Evolutionary conservation across 2,888 invertebrate species (phyloP).

Genomic region (Acrobasis suavella): DNA sequence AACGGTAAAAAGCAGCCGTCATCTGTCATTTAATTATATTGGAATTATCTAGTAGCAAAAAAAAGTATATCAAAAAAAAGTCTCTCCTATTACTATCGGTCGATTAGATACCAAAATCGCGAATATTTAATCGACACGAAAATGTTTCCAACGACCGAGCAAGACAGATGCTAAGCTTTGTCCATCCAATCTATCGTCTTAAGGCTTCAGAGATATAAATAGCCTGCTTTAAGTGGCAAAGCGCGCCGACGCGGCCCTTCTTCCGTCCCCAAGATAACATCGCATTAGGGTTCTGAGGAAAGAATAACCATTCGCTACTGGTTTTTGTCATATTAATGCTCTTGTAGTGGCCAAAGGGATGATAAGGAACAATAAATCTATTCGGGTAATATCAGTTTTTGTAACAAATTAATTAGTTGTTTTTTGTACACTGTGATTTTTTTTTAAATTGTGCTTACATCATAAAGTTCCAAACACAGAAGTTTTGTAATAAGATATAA

Average conservation of each 20-base stretch:
- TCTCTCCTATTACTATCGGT: not conserved
- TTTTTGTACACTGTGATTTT: not conserved
- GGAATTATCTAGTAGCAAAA: no score
- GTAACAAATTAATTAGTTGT: not conserved
- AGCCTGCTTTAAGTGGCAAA: constrained; percentile 77
- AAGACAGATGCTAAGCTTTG: constrained; percentile 62
- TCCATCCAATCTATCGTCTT: constrained; percentile 58
- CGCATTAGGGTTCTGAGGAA: constrained; percentile 71
- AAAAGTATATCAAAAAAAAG: no score
- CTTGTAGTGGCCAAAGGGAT: constrained; percentile 22
- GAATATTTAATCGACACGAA: constrained; percentile 16
- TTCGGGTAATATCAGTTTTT: constrained; percentile 7
- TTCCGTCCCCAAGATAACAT: constrained; percentile 68
- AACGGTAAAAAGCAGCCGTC: no score
- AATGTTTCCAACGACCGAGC: constrained; percentile 26
- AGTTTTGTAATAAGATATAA: not conserved
- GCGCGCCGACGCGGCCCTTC: constrained; percentile 71
- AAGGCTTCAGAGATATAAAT: constrained; percentile 72
- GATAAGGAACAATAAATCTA: constrained; percentile 21
- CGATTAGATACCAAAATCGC: constrained; percentile 20
- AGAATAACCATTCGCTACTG: constrained; percentile 71
- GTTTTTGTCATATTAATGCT: constrained; percentile 66
- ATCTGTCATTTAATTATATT: not conserved
- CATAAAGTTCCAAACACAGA: no score
- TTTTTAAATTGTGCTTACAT: not conserved